These are phyloP conservation scores for Hyaena hyaena DNA, from an alignment of 2,113 vertebrate genomes.

Conservation along the genomic window DNA sequence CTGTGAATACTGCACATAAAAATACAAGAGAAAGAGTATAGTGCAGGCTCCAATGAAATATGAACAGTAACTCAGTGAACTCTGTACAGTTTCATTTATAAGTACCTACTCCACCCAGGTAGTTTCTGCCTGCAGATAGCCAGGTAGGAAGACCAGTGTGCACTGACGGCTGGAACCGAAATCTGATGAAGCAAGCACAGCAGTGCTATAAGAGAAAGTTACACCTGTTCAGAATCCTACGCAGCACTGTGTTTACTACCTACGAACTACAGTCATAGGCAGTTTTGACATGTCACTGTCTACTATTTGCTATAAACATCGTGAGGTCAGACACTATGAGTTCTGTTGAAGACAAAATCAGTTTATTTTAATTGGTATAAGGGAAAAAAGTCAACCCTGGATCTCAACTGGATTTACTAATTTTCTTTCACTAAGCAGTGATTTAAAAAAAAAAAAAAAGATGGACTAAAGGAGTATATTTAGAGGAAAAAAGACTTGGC, in stretches of 20 bases:
- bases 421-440: constrained; percentile 12
- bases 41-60: not conserved
- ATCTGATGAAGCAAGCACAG: not conserved
- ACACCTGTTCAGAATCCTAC: not conserved
- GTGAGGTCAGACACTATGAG: not conserved
- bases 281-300: not conserved
- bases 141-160: not conserved
- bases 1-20: not conserved
- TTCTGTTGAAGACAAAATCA: constrained; percentile 26
- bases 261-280: not conserved
- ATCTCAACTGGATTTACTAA: not conserved
- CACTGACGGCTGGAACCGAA: not conserved
- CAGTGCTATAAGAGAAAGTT: not conserved
- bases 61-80: not conserved
- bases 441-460: not conserved
- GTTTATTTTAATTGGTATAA: not conserved
- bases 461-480: not conserved
- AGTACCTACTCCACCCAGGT: not conserved
- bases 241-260: not conserved
- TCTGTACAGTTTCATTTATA: not conserved
- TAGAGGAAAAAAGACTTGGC: not conserved
- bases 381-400: not conserved
- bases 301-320: not conserved
- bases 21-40: not conserved
- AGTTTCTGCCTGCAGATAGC: not conserved